Conservation (phyloP, 2,113 vertebrate species). For the Passer montanus region DNA sequence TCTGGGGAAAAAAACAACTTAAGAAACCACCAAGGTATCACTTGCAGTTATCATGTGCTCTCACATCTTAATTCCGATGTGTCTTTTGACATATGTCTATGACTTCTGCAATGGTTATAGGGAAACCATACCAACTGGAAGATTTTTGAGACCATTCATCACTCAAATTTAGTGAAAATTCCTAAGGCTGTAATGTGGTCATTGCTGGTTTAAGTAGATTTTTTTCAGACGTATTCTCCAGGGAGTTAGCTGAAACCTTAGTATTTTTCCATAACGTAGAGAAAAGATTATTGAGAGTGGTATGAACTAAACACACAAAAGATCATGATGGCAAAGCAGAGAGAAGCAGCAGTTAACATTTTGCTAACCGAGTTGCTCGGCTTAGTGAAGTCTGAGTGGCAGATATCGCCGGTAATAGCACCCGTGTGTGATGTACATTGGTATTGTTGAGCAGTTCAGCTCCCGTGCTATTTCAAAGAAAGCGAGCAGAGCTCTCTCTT, state of each 20-base stretch:
- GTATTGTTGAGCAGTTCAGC: background rate
- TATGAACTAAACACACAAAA: background rate
- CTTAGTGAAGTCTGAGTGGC: background rate
- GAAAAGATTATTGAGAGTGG: background rate
- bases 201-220: background rate
- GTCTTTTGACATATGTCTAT: rapidly evolving
- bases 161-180: background rate
- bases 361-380: background rate
- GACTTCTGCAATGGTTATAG: background rate
- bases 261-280: background rate
- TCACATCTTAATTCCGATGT: background rate
- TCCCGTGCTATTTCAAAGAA: background rate
- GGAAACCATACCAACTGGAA: background rate
- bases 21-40: background rate
- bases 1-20: background rate
- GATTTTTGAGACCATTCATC: background rate
- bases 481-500: slow-evolving; percentile 29
- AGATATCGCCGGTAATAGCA: background rate
- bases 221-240: background rate
- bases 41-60: background rate
- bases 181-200: background rate
- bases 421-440: background rate
- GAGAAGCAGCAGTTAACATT: background rate
- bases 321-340: background rate
- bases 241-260: background rate